These are phyloP conservation scores for Calonectris borealis DNA, from an alignment of 2,113 vertebrate species.

Conservation along the genomic window DNA sequence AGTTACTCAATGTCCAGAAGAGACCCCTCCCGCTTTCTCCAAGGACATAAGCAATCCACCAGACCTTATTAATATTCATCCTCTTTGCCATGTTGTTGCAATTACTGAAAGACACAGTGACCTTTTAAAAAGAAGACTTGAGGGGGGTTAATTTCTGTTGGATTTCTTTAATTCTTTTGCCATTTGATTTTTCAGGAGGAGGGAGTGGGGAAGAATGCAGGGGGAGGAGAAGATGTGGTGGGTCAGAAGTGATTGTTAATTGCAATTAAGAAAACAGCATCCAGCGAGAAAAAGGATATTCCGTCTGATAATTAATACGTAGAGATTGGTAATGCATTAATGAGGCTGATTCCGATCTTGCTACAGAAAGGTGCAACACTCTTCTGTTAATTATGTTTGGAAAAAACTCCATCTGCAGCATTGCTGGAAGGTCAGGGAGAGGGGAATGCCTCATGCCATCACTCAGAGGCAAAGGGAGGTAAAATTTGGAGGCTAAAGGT, in stretches of 20 bases:
- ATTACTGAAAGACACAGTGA: conserved; percentile 67
- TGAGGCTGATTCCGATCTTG: conserved; percentile 59
- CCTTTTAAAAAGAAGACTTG: conserved; percentile 64
- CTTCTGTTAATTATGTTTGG: conserved; percentile 11
- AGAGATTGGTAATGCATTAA: conserved; percentile 54
- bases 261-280: conserved; percentile 65
- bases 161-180: conserved; percentile 58
- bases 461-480: neutral
- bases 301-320: conserved; percentile 65
- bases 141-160: conserved; percentile 47
- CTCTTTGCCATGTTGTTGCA: conserved; percentile 63
- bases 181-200: conserved; percentile 41
- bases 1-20: conserved; percentile 29
- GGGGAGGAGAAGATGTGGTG: conserved; percentile 32
- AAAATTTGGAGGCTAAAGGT: neutral
- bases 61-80: conserved; percentile 67
- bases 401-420: neutral
- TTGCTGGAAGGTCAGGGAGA: conserved; percentile 2
- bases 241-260: conserved; percentile 70
- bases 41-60: conserved; percentile 44
- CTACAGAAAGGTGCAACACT: conserved; percentile 18
- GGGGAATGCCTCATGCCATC: neutral
- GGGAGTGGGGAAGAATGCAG: neutral
- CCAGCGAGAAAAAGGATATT: conserved; percentile 59
- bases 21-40: conserved; percentile 14